A percentile compares a stretch with the other conserved stretches of the same genome.
Conservation (phyloP, 2,888 invertebrate genomes). For the Drosophila mulleri region DNA sequence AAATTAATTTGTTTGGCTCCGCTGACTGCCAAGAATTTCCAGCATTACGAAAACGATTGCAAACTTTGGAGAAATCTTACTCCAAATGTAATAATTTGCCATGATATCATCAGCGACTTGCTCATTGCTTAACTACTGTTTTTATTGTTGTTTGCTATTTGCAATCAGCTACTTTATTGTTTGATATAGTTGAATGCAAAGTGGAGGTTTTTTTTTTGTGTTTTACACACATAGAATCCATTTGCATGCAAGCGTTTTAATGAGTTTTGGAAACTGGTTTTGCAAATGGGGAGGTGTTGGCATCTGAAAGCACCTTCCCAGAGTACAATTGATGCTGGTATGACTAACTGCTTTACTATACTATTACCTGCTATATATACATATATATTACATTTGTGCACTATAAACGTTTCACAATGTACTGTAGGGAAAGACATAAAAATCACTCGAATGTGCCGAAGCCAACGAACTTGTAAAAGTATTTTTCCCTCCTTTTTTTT, state of each 20-base stretch:
- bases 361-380: neutral
- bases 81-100: slow-evolving; percentile 33
- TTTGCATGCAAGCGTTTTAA: slow-evolving; percentile 50
- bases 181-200: slow-evolving; percentile 49
- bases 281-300: slow-evolving; percentile 13
- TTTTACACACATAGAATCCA: slow-evolving; percentile 25
- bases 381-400: slow-evolving; percentile 6
- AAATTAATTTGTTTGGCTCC: slow-evolving; percentile 58
- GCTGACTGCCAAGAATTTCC: slow-evolving; percentile 61
- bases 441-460: slow-evolving; percentile 34
- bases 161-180: slow-evolving; percentile 64
- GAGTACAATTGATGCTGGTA: slow-evolving; percentile 16
- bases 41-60: slow-evolving; percentile 30
- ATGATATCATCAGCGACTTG: slow-evolving; percentile 51
- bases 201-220: slow-evolving; percentile 31
- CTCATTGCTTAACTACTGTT: slow-evolving; percentile 20
- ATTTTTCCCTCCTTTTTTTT: slow-evolving; percentile 3
- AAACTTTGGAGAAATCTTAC: slow-evolving; percentile 17
- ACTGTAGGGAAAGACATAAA: slow-evolving; percentile 9
- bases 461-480: slow-evolving; percentile 66
- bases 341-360: slow-evolving; percentile 28
- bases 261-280: slow-evolving; percentile 50
- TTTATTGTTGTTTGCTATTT: slow-evolving; percentile 15
- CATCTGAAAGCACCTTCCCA: slow-evolving; percentile 9
- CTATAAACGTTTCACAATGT: slow-evolving; percentile 4